Base-by-base conservation (phyloP, 92 coral and sea anemone species). In the Bergia puertoricense region DNA sequence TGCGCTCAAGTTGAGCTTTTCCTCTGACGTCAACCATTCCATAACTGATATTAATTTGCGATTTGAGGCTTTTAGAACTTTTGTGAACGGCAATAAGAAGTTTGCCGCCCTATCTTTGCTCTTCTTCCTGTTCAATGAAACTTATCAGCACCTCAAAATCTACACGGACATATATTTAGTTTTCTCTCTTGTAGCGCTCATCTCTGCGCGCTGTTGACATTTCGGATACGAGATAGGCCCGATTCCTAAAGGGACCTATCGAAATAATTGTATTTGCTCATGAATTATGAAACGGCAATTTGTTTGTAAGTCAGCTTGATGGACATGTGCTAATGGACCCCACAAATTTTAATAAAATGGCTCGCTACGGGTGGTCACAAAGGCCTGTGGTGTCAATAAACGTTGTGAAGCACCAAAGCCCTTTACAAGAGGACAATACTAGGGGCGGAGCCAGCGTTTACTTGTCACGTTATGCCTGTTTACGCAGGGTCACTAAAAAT, bases 401-500 rank as follows among this genome's bases (percentile, higher is more conserved):
- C 96, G 94, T 90, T 85, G 90, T 88, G 91, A 94, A 90, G 91
- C 89, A 80, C 91, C 91, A 88, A 92, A 93, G 91, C 92, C 95
- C 94, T 94, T 97, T 93, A 92, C 91, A 62, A 73, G 80, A 89
- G 89, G 86, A 97, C 99, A 97, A 97, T 93, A 57, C 93, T 76
- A 88, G 74, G 98, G 99, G 99, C 86, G 99, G 96, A 89, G 99
- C 99, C 88, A 75, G 65, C 77, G 78, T 74, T 54, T 93, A 90
- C 90, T 86, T 94, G 98, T 94, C 93, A 94, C 97, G 99, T 94
- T 93, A 92, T 89, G 91, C 95, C 91, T 97, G 99, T 97, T 97
- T 97, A 97, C 98, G 94, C 86, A 90, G 93, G 94, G 99, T 93
- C 98, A 95, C 99, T 97, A 97, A 97, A 97, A 95, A 93, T 94